Conservation (phyloP, 2,888 invertebrate genomes). For the Athetis lepigone region DNA sequence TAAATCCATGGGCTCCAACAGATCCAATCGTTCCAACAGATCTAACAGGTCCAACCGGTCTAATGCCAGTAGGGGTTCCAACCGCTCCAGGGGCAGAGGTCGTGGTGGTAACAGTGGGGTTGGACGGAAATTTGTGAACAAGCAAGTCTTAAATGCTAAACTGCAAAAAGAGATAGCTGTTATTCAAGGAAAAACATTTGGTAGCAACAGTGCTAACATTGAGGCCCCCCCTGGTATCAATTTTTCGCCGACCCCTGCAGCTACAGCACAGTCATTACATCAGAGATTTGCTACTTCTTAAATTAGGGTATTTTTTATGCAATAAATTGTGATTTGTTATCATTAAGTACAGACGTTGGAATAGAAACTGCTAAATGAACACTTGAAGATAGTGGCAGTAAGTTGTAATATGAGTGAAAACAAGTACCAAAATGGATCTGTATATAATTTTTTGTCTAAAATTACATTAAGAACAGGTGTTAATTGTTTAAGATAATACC, state of each 20-base stretch:
- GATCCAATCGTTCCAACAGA: slow-evolving; percentile 72
- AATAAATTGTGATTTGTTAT: slow-evolving; percentile 50
- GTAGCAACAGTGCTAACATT: slow-evolving; percentile 51
- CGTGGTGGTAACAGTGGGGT: slow-evolving; percentile 79
- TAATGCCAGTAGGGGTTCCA: slow-evolving; percentile 77
- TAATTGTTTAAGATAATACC: slow-evolving; percentile 21
- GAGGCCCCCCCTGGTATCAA: slow-evolving; percentile 77
- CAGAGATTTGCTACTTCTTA: slow-evolving; percentile 84
- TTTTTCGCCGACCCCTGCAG: slow-evolving; percentile 82
- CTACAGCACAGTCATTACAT: slow-evolving; percentile 84
- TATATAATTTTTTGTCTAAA: not conserved
- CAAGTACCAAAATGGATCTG: slow-evolving; percentile 16
- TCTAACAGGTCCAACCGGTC: slow-evolving; percentile 75
- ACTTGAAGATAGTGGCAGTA: slow-evolving; percentile 22
- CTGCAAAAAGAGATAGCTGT: slow-evolving; percentile 87
- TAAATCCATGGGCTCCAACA: slow-evolving; percentile 83
- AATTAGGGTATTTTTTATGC: slow-evolving; percentile 26
- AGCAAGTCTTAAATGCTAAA: slow-evolving; percentile 82
- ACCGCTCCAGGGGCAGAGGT: slow-evolving; percentile 77
- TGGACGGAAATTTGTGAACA: slow-evolving; percentile 82
- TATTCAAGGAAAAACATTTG: slow-evolving; percentile 82
- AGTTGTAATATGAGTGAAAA: slow-evolving; percentile 19
- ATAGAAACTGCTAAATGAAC: slow-evolving; percentile 27
- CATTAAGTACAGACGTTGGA: slow-evolving; percentile 39
- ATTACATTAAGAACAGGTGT: slow-evolving; percentile 11